These are phyloP conservation scores for Dromaius novaehollandiae DNA, from an alignment of 2,113 vertebrate genomes.

Conservation along the genomic window DNA sequence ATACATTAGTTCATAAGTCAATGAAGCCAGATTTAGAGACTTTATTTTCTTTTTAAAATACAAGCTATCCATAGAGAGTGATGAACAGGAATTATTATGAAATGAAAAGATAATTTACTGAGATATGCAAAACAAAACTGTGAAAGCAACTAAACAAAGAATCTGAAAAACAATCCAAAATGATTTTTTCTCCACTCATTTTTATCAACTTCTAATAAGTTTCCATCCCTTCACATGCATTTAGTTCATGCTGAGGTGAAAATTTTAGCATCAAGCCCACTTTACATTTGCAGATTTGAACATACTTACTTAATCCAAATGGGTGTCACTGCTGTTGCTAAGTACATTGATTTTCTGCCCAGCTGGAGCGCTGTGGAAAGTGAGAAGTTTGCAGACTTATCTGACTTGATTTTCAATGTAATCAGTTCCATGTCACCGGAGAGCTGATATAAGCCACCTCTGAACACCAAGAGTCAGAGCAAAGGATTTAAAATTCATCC, in stretches of 20 bases:
- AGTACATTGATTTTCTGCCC: slow-evolving; percentile 51
- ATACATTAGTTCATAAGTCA: not conserved
- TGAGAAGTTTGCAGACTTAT: slow-evolving; percentile 15
- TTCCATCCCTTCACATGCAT: not conserved
- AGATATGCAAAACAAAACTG: not conserved
- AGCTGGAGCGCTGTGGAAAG: slow-evolving; percentile 1
- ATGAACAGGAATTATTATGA: not conserved
- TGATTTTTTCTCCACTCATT: not conserved
- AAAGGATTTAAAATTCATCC: not conserved
- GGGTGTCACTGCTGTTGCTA: not conserved
- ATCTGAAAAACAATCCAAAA: rapidly evolving
- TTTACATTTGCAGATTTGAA: slow-evolving; percentile 22
- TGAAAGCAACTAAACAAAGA: not conserved
- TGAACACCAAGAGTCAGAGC: not conserved
- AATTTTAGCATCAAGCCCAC: not conserved
- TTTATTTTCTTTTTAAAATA: not conserved
- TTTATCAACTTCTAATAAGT: not conserved
- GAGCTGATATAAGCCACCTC: not conserved
- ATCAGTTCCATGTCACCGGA: slow-evolving; percentile 19
- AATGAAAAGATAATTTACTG: not conserved
- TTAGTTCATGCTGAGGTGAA: not conserved
- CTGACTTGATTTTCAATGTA: slow-evolving; percentile 24
- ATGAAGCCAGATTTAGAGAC: not conserved
- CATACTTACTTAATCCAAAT: not conserved
- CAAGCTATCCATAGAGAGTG: not conserved